Base-by-base conservation (phyloP, 2,888 invertebrate species). In the Himalopsyche tibetana region DNA sequence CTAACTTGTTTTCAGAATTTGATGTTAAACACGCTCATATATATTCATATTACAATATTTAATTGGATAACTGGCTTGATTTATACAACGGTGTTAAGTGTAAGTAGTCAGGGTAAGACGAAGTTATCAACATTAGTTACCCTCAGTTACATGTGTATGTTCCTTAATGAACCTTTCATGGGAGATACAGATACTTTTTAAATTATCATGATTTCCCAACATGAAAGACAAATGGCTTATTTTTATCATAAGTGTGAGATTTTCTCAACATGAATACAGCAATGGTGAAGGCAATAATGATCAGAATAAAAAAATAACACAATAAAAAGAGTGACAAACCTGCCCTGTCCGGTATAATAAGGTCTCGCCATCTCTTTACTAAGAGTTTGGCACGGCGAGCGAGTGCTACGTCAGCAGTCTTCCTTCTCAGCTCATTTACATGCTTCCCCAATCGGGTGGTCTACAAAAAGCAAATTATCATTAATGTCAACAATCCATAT, bases 381-480 rank as follows among this genome's bases (percentile, higher is more conserved):
- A 99, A 94, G 91, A 97, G 97, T 92, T 98, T 99, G 86, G 98
- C 97, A 89, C 98, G 95, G 90, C 96, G 96, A 84, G 98, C 98
- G 91, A 99, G 93, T 87, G 94, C 94, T 89, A 97, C 97, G 91
- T 98, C 96, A 87, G 94, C 94, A 74, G 98, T 97, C 92, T 97
- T 97, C 87, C 97, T 94, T 85, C 99, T 95, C 83, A 99, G 93
- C 92, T 98, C 98, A 92, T 99, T 99, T 92, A 99, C 96, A 91
- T 97, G 96, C 92, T 96, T 97, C 69, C 98, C 99, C 91, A 99
- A 94, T 95, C 98, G 94, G 94, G 99, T 99, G 95, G 96, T 95
- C 98, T 98, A 93, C 1, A 93, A 91, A 88, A 19, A 6, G 8
- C 4, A 51, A 51, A 15, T 15, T 5, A 15, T 12, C 19, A 38